phyloP scores from a whole-genome alignment of 2,797 vertebrate species.

The Notolepis coatsorum region DNA sequence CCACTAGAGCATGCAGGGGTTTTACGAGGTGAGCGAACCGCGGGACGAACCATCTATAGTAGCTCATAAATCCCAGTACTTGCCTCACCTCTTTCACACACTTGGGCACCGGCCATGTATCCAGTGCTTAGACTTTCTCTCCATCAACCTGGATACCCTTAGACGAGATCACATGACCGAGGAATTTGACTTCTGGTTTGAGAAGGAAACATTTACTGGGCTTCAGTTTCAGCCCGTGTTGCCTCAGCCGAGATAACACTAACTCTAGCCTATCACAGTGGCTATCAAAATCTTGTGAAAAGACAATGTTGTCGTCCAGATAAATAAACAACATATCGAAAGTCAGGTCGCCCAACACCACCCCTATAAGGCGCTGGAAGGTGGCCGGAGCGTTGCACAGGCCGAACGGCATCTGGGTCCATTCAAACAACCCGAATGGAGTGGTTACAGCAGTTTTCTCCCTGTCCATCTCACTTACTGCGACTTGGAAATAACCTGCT shows the following conservation, averaged over 20 bases:
- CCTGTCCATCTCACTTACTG: neutral
- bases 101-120: neutral
- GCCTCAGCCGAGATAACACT: neutral
- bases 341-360: slow-evolving; percentile 2
- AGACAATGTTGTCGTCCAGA: slow-evolving; percentile 10
- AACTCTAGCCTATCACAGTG: slow-evolving; percentile 7
- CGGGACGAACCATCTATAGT: slow-evolving; percentile 12
- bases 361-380: slow-evolving; percentile 12
- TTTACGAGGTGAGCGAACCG: slow-evolving; percentile 1
- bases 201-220: neutral
- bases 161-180: slow-evolving; percentile 11
- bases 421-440: slow-evolving; percentile 20
- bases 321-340: slow-evolving; percentile 18
- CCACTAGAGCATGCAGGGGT: slow-evolving; percentile 5
- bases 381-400: too few relatives aligned
- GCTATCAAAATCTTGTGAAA: slow-evolving; percentile 13
- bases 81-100: slow-evolving; percentile 13
- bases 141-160: slow-evolving; percentile 5
- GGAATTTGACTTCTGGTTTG: neutral
- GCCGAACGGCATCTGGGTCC: slow-evolving; percentile 14
- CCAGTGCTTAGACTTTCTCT: slow-evolving; percentile 16
- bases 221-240: slow-evolving; percentile 17
- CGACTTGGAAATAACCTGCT: slow-evolving; percentile 23
- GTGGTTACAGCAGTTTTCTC: slow-evolving; percentile 12
- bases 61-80: slow-evolving; percentile 22